These are phyloP conservation scores for Sebastes diploproa DNA, from an alignment of 2,797 vertebrate genomes.

Conservation along the genomic window DNA sequence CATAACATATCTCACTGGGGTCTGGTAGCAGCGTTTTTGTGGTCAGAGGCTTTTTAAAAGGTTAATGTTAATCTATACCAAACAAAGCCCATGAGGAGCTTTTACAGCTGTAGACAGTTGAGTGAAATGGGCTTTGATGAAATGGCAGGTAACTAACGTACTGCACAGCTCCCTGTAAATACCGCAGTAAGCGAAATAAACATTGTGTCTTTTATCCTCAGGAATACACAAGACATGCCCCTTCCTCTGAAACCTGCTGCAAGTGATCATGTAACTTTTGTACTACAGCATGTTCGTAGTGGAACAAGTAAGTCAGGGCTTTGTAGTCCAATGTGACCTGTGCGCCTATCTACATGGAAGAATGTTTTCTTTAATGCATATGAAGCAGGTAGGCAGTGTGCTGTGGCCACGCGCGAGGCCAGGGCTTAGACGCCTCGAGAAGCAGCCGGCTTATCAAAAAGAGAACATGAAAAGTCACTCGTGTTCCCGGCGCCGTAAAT, in stretches of 20 bases:
- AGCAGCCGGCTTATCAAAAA: conserved; percentile 80
- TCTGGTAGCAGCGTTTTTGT: conserved; percentile 82
- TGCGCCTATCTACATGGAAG: conserved; percentile 79
- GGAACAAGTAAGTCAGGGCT: conserved; percentile 64
- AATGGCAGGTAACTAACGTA: conserved; percentile 81
- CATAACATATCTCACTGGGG: conserved; percentile 86
- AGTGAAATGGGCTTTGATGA: conserved; percentile 81
- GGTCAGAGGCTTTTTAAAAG: conserved; percentile 87
- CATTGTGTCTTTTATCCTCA: conserved; percentile 55
- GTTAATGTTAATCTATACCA: conserved; percentile 87
- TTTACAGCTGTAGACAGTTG: conserved; percentile 83
- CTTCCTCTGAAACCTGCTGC: conserved; percentile 44
- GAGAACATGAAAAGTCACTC: conserved; percentile 82
- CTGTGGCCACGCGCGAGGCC: conserved; percentile 65
- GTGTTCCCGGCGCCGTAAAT: conserved; percentile 81
- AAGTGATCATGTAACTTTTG: conserved; percentile 74
- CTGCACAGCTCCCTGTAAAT: conserved; percentile 74
- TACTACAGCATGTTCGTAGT: conserved; percentile 66
- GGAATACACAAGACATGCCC: conserved; percentile 43
- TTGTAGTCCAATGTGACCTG: conserved; percentile 77
- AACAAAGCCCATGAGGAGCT: conserved; percentile 86
- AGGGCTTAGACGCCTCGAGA: conserved; percentile 66
- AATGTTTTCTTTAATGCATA: conserved; percentile 83
- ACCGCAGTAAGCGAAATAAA: conserved; percentile 74
- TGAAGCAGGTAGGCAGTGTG: conserved; percentile 76